phyloP scores from a whole-genome alignment of 2,797 vertebrate genomes.

The Mus minutoides region DNA sequence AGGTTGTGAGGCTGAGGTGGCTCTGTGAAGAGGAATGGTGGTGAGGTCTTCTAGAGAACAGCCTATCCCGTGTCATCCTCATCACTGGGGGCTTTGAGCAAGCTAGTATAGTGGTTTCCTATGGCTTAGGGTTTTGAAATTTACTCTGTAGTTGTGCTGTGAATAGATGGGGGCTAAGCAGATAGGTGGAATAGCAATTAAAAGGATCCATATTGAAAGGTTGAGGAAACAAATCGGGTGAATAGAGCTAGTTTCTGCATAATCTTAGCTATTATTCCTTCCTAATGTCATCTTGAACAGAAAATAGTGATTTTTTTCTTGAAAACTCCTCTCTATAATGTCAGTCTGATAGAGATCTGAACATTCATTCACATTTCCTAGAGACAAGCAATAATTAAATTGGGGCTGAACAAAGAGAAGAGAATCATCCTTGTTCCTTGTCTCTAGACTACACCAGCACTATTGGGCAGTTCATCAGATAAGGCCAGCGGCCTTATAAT shows the following conservation, averaged over 20 bases:
- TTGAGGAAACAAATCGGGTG: neutral
- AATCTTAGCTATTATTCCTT: neutral
- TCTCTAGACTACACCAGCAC: neutral
- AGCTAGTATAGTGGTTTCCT: neutral
- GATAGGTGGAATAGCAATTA: neutral
- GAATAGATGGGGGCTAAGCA: neutral
- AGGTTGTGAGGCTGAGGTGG: too few relatives aligned
- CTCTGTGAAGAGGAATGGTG: neutral
- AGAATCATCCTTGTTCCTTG: neutral
- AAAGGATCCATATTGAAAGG: neutral
- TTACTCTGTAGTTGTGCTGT: neutral
- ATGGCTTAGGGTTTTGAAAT: neutral
- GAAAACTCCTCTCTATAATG: slow-evolving; percentile 16
- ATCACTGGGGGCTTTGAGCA: neutral
- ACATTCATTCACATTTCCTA: neutral
- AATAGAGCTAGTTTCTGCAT: neutral
- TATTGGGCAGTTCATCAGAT: neutral
- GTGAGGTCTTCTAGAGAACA: neutral
- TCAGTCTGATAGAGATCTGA: neutral
- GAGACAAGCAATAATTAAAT: neutral
- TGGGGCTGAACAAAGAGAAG: neutral
- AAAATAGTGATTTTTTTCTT: slow-evolving; percentile 43
- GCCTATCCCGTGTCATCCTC: neutral
- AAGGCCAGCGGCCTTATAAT: neutral
- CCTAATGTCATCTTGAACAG: slow-evolving; percentile 1